A percentile compares a stretch with the other conserved stretches of the same genome.
Conservation (phyloP, 2,888 invertebrate genomes). For the Trisateles emortualis region DNA sequence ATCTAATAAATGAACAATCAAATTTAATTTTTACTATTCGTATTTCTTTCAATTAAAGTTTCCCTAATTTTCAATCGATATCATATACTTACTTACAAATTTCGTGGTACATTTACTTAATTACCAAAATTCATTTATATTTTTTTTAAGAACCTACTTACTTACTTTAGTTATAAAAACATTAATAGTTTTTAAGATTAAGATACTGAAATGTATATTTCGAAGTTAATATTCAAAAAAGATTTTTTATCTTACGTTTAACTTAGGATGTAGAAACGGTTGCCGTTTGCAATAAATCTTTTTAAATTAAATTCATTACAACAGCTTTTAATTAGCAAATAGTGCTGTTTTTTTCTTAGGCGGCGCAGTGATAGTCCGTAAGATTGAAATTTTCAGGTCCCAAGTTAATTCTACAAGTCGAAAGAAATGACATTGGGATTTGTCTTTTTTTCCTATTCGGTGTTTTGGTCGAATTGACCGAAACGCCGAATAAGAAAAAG, state of each 20-base stretch:
- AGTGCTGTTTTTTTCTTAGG: too few relatives aligned
- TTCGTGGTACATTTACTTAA: conserved; percentile 1
- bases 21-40: too few relatives aligned
- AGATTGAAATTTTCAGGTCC: too few relatives aligned
- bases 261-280: conserved; percentile 24
- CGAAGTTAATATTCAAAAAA: conserved; percentile 49
- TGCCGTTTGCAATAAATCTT: conserved; percentile 14
- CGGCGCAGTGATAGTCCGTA: too few relatives aligned
- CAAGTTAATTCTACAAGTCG: too few relatives aligned
- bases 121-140: conserved; percentile 3
- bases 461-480: too few relatives aligned
- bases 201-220: conserved; percentile 68
- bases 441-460: too few relatives aligned
- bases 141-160: conserved; percentile 23
- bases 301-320: not conserved
- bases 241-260: conserved; percentile 24
- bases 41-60: not conserved
- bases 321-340: too few relatives aligned
- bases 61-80: not conserved
- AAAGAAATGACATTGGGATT: too few relatives aligned
- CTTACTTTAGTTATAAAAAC: conserved; percentile 27
- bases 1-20: too few relatives aligned
- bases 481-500: too few relatives aligned
- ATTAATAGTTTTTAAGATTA: conserved; percentile 41
- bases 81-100: not conserved